Evolutionary conservation across 2,888 invertebrate species (phyloP), one percentile per base, ranked within the genome.

Genomic region (Cecidostiba fungosa): DNA sequence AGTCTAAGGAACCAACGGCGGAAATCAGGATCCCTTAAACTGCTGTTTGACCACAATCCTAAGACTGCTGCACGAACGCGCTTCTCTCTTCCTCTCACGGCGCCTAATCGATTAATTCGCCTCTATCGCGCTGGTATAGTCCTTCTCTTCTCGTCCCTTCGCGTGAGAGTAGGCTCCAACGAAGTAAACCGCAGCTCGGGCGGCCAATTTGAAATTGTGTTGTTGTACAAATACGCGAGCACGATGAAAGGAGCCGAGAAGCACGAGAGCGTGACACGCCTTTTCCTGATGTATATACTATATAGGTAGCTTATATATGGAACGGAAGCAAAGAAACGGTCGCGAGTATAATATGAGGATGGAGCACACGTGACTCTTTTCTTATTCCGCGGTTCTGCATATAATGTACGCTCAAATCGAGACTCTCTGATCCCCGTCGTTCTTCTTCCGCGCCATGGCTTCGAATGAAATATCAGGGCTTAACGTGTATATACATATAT

Each of bases 71-170:
- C 54, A n/a, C 62, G 29, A 12, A 8, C 6, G 29, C 29, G 47
- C 47, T 43, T 43, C 4, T 6, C 8, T 26, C 6, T 90, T 90
- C 89, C 88, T 90, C 91, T 91, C 89, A 89, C 84, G 85, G 86
- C 76, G 86, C 87, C 87, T 91, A 91, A 91, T 91, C 91, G 91
- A 91, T 91, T 90, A 90, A 89, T 87, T 88, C 87, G 85, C 84
- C 29, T 29, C 39, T 43, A 43, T 43, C 43, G 43, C 72, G 43
- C 12, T 10, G 23, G 72, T 23, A 14, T 10, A 62, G 62, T 26
- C 26, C 14, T 62, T 62, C 26, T 23, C 5, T 59, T 23, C 23
- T 14, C 50, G 14, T 2, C 62, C 85, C 88, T 90, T 77, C 82
- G 39, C 85, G 84, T 72, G 83, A 77, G n/a, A 66, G 86, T n/a